A percentile compares a stretch with the other conserved stretches of the same genome.
These are phyloP conservation scores for Ferdinandea cuprea DNA, from an alignment of 2,888 invertebrate species.

Conservation along the genomic window DNA sequence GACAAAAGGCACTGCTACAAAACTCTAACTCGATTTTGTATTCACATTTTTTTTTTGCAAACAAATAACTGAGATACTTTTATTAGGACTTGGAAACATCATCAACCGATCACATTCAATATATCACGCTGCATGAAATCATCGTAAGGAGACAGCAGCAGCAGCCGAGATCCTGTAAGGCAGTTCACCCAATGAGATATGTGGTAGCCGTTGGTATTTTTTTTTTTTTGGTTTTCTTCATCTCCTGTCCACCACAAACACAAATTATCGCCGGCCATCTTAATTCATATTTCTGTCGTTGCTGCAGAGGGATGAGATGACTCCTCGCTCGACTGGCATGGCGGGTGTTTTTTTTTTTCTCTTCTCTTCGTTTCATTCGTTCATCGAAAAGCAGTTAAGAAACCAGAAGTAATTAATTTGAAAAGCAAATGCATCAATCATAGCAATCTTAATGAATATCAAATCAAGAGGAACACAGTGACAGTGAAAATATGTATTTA, in stretches of 20 bases:
- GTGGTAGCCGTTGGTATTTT: constrained; percentile 16
- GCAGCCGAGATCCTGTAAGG: constrained; percentile 35
- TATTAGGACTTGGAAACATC: constrained; percentile 67
- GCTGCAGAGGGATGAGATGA: neutral
- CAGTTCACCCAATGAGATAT: constrained; percentile 26
- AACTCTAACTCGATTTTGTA: constrained; percentile 58
- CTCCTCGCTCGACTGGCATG: too few species aligned
- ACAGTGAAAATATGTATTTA: constrained; percentile 32
- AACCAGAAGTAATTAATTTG: constrained; percentile 55
- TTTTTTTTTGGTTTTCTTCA: constrained; percentile 6
- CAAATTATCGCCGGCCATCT: constrained; percentile 63
- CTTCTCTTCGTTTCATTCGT: neutral
- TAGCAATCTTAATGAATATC: constrained; percentile 73
- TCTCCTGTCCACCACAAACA: constrained; percentile 2
- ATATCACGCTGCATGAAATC: constrained; percentile 74
- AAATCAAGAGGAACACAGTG: constrained; percentile 65
- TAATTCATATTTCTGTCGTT: constrained; percentile 50
- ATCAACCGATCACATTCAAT: constrained; percentile 66
- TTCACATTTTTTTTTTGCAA: constrained; percentile 25
- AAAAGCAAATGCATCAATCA: constrained; percentile 65
- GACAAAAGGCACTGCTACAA: constrained; percentile 36
- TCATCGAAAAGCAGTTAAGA: constrained; percentile 36
- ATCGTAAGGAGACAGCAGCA: constrained; percentile 41
- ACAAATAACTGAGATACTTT: constrained; percentile 53
- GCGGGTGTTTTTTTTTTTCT: neutral